Evolutionary conservation across 37 sponge, comb jelly and placozoan genomes (phyloP).

Genomic region (Oopsacas minuta): DNA sequence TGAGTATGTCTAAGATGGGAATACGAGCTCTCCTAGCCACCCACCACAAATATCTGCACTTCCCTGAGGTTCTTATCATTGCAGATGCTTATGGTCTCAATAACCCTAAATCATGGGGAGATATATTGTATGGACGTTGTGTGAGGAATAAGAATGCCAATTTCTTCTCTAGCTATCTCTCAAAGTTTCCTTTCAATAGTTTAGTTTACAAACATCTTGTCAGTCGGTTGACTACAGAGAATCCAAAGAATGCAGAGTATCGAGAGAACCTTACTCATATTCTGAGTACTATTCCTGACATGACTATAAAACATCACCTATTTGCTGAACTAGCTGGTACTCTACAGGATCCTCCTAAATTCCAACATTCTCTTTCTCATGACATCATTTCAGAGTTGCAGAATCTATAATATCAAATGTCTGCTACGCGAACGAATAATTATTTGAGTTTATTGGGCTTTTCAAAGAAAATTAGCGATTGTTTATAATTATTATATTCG

Average conservation of each 20-base stretch:
- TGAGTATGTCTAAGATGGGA: neutral
- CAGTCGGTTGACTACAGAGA: neutral
- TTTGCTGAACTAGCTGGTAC: neutral
- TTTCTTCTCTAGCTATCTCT: neutral
- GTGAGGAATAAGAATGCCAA: neutral
- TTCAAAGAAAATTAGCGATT: neutral
- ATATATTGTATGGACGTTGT: conserved; percentile 1
- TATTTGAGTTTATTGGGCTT: neutral
- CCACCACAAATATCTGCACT: neutral
- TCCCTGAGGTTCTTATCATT: neutral
- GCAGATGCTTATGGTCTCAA: neutral
- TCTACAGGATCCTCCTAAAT: neutral
- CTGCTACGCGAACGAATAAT: neutral
- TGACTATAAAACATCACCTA: neutral
- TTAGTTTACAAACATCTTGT: conserved; percentile 5
- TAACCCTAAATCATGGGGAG: neutral
- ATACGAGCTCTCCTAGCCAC: neutral
- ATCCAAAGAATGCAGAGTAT: neutral
- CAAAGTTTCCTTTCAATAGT: neutral
- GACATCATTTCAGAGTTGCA: neutral
- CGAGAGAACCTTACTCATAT: neutral
- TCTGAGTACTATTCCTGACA: neutral
- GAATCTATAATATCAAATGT: neutral
- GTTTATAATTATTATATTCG: neutral
- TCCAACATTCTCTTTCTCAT: neutral